Percentiles rank a stretch among this genome's conserved stretches.
Evolutionary conservation across 2,888 invertebrate genomes (phyloP).

Genomic region (Steromphala cineraria): DNA sequence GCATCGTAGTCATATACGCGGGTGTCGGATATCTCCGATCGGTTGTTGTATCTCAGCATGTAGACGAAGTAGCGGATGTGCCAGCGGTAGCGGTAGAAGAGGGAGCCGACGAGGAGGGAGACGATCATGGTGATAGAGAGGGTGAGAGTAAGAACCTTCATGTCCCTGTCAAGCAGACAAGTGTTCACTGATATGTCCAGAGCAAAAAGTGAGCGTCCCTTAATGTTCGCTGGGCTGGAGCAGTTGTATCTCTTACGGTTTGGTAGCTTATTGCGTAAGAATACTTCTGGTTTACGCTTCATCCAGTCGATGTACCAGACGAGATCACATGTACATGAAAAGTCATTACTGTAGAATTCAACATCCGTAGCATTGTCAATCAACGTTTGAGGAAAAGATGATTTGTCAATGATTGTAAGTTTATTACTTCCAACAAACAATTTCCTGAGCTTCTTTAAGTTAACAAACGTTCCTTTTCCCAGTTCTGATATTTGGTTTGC

Average conservation of each 20-base stretch:
- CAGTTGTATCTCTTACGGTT: conserved; percentile 6
- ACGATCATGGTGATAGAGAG: conserved; percentile 31
- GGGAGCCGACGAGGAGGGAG: not conserved
- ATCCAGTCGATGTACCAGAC: conserved; percentile 43
- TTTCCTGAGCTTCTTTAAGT: not conserved
- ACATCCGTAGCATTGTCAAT: conserved; percentile 71
- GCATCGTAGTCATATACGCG: conserved; percentile 79
- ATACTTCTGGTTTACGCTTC: not conserved
- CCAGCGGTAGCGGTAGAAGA: conserved; percentile 78
- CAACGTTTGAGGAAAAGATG: conserved; percentile 22
- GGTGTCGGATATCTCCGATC: not conserved
- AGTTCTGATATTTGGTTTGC: not conserved
- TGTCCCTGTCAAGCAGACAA: not conserved
- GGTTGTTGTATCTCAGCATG: conserved; percentile 46
- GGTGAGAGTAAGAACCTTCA: not conserved
- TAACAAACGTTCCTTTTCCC: not conserved
- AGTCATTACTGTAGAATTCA: conserved; percentile 79
- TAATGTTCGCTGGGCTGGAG: not conserved
- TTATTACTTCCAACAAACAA: conserved; percentile 21
- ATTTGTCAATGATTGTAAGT: conserved; percentile 24
- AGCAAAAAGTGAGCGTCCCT: not conserved
- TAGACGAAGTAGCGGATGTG: conserved; percentile 78
- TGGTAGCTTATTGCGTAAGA: not conserved
- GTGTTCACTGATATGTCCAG: conserved; percentile 1
- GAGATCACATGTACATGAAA: conserved; percentile 80